A percentile compares a stretch with the other conserved stretches of the same genome.
phyloP scores from a whole-genome alignment of 2,888 invertebrate genomes.

The Oegoconia quadripuncta region DNA sequence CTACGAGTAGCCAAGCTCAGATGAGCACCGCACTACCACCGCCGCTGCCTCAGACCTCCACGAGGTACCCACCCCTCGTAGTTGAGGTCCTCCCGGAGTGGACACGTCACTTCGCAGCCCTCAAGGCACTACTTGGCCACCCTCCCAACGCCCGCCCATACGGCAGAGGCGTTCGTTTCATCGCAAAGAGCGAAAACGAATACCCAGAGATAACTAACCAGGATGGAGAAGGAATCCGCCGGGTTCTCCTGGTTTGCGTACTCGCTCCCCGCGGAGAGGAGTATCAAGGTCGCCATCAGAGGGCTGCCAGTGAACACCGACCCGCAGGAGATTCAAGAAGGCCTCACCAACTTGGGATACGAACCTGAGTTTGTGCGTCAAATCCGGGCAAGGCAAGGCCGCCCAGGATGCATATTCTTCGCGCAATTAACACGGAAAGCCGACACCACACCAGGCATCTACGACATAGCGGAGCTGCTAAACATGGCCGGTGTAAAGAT shows the following conservation, averaged over 20 bases:
- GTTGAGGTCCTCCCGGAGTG: no score
- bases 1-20: no score
- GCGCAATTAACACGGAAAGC: conserved; percentile 13
- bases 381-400: conserved; percentile 2
- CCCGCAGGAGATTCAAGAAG: no score
- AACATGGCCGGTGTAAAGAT: no score
- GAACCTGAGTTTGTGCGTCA: neutral
- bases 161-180: conserved; percentile 18
- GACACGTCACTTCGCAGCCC: no score
- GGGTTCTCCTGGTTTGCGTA: conserved; percentile 20
- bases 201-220: conserved; percentile 14
- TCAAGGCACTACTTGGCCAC: conserved; percentile 1
- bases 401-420: conserved; percentile 18
- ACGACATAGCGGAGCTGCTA: conserved; percentile 10
- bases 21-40: no score
- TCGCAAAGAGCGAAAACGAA: conserved; percentile 11
- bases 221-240: no score
- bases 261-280: conserved; percentile 14
- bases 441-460: conserved; percentile 14
- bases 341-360: no score
- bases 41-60: no score
- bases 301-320: no score
- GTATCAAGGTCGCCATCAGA: conserved; percentile 16
- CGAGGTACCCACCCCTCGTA: no score
- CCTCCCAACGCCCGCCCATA: conserved; percentile 17